These are phyloP conservation scores for Aldabrachelys gigantea DNA, from an alignment of 2,113 vertebrate genomes.

Conservation along the genomic window DNA sequence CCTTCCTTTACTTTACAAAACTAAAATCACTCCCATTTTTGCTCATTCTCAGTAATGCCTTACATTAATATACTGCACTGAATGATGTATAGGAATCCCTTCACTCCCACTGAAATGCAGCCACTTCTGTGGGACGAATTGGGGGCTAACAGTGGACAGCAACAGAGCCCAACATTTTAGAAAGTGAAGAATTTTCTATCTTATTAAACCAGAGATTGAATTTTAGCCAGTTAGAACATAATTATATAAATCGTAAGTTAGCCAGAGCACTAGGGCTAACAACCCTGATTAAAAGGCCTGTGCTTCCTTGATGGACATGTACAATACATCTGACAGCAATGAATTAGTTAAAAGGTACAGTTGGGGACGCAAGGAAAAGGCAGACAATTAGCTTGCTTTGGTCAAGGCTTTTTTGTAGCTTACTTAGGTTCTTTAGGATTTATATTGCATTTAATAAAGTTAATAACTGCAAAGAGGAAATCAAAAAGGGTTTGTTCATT, in stretches of 20 bases:
- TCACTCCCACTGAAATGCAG: neutral
- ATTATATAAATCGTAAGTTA: neutral
- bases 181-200: neutral
- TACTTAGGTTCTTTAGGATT: neutral
- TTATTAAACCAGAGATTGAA: neutral
- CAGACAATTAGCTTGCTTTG: neutral
- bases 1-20: neutral
- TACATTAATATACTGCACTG: neutral
- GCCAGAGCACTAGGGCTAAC: neutral
- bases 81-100: neutral
- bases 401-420: neutral
- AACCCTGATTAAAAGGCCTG: neutral
- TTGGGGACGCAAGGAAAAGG: neutral
- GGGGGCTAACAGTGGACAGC: neutral
- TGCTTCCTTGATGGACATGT: neutral
- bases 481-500: neutral
- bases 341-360: neutral
- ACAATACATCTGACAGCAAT: accelerated
- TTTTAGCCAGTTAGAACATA: neutral
- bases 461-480: neutral
- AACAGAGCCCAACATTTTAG: neutral
- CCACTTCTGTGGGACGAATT: neutral
- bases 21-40: neutral
- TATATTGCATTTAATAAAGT: neutral
- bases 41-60: accelerated